phyloP scores from a whole-genome alignment of 2,113 vertebrate genomes.

The Toxostoma redivivum region DNA sequence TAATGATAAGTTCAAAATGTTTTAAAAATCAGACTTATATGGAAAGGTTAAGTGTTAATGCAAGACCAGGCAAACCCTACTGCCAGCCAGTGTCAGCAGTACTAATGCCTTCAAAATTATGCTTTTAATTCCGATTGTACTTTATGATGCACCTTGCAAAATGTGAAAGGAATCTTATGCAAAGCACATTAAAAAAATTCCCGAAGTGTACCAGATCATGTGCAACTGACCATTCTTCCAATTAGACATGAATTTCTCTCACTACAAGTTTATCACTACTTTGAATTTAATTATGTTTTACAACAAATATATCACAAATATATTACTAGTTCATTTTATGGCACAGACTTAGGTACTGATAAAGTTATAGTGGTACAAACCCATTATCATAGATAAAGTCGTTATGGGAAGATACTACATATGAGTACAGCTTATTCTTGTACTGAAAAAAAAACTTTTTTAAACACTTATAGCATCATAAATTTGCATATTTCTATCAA shows the following conservation, averaged over 20 bases:
- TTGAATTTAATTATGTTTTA: not conserved
- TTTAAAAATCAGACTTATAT: not conserved
- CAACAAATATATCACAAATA: not conserved
- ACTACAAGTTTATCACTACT: not conserved
- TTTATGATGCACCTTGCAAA: not conserved
- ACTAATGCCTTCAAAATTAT: not conserved
- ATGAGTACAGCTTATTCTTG: not conserved
- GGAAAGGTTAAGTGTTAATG: not conserved
- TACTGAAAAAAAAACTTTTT: not conserved
- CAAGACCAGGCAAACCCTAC: not conserved
- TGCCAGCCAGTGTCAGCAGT: not conserved
- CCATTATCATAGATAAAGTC: not conserved
- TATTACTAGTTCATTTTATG: not conserved
- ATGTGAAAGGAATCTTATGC: not conserved
- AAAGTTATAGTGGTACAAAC: not conserved
- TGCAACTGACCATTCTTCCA: not conserved
- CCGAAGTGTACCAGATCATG: not conserved
- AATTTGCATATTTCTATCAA: not conserved
- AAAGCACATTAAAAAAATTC: not conserved
- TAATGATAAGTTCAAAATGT: not conserved
- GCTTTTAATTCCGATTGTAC: not conserved
- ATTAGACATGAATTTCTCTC: not conserved
- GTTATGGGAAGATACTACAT: not conserved
- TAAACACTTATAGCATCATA: not conserved
- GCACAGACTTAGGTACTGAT: not conserved